Conservation (phyloP, 1,140 invertebrate genomes). For the Wiebesia pumilae region DNA sequence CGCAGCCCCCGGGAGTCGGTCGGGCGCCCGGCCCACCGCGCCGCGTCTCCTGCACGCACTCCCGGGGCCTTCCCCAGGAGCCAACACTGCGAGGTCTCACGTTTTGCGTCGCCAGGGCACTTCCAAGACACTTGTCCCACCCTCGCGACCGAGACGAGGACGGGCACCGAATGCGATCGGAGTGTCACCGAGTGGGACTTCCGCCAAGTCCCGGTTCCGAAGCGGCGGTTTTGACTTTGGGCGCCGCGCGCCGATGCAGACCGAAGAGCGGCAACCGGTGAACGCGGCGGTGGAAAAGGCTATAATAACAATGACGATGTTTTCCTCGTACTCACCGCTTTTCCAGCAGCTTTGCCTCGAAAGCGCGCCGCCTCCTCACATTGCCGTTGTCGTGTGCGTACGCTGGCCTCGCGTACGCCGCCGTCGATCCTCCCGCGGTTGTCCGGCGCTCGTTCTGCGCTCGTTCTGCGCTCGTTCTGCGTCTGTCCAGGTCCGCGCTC, state of each 20-base stretch:
- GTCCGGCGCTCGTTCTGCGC: no score
- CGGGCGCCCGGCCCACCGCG: no score
- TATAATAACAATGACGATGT: neutral
- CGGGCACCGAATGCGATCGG: neutral
- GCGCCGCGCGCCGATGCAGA: no score
- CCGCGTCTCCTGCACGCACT: neutral
- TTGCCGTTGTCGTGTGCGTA: neutral
- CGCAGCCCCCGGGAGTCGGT: no score
- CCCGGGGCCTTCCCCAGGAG: neutral
- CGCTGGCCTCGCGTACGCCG: no score
- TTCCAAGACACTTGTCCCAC: constrained; percentile 39
- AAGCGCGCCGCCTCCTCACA: neutral
- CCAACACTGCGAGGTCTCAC: constrained; percentile 41
- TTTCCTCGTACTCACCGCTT: constrained; percentile 14
- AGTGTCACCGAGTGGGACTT: neutral
- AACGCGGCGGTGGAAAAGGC: neutral
- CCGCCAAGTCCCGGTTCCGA: no score
- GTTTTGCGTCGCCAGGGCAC: constrained; percentile 32
- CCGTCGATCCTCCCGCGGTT: no score
- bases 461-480: no score
- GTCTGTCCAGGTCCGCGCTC: no score
- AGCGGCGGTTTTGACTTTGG: neutral
- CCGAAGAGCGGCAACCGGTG: no score
- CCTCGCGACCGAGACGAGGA: neutral
- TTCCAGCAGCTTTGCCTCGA: constrained; percentile 1